Base-by-base conservation (phyloP, 1,140 invertebrate genomes). In the Protaetia brevitarsis region DNA sequence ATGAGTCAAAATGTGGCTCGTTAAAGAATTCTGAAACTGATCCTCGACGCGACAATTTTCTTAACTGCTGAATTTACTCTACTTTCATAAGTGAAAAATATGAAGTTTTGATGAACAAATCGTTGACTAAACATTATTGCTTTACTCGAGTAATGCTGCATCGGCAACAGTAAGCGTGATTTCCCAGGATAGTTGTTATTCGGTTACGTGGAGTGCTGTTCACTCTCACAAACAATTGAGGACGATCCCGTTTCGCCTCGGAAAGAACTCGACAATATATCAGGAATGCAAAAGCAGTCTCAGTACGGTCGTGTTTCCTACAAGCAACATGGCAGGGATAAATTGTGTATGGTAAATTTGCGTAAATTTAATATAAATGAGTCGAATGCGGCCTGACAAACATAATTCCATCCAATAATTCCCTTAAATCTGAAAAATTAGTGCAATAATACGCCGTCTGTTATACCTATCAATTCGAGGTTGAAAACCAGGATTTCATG, bases 221-320 rank as follows among this genome's bases (percentile, higher is more conserved):
- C 19, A 51, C 19, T 23, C 10, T 51, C 19, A 16, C 21, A 10
- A 51, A 19, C 41, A 51, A 23, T 51, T 51, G 19, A 23, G 41
- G 19, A 51, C 16, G 19, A 51, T 23, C 16, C 7, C 19, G 41
- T 23, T 23, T 51, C 19, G 19, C 19, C 13, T 26, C 11, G 19
- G 41, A 51, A 51, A 51, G 41, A 51, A 51, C 19, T 51, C 41
- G 16, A 10, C 19, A 19, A 51, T 51, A 51, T 51, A 26, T 51
- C 41, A 51, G 13, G 41, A 51, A 51, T 51, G 41, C 41, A 51
- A 51, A 51, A 51, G 26, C 41, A 51, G 16, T 51, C 19, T 51
- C 41, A 19, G 19, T 19, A 23, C 13, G 31, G 41, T 51, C 41
- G 41, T 51, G 26, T 51, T 51, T 51, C 16, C 41, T 51, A 51